Evolutionary conservation across 1,140 invertebrate genomes (phyloP), one percentile per base, ranked within the genome.

Genomic region (Leptoteleia sp.): DNA sequence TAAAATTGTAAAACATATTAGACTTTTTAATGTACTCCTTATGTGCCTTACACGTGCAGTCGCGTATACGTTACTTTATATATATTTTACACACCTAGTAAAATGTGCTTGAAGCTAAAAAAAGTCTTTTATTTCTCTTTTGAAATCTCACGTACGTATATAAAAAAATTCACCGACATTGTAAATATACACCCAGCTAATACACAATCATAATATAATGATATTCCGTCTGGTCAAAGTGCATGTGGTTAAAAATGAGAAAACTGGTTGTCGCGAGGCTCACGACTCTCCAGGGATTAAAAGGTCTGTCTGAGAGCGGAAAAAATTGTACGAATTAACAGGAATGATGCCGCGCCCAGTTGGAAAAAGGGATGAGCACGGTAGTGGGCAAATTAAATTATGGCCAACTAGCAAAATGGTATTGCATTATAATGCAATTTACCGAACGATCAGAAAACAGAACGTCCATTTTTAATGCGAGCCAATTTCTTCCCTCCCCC

Each of bases 301-400:
- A 43, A 67, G 54, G 67, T 54, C 68, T 68, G 48, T 40, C 45
- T 9, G 13, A 37, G 29, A 48, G 13, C 35, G 57, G 47, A 68
- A 73, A 62, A 70, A 59, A 57, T 43, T 64, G 43, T 62, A 73
- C 71, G 68, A 82, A 83, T 83, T 77, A 83, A 62, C 73, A 43
- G 71, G 42, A 57, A 76, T 48, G 59, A 43, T 42, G 71, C 77
- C 81, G 71, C 81, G 61, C 81, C 81, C 70, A 80, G 54, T 37
- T 76, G 55, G 54, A 33, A 75, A 82, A 75, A 31, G 61, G 72
- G 79, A 35, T 54, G 67, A 61, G n/a, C 54, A 50, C 62, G 50
- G 57, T 31, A 29, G 45, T 33, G 37, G 31, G 43, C 57, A 71
- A 83, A 82, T 80, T 83, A 71, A 75, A 79, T 79, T 79, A 71